phyloP scores from a whole-genome alignment of 2,113 vertebrate species.

The Uria aalge region DNA sequence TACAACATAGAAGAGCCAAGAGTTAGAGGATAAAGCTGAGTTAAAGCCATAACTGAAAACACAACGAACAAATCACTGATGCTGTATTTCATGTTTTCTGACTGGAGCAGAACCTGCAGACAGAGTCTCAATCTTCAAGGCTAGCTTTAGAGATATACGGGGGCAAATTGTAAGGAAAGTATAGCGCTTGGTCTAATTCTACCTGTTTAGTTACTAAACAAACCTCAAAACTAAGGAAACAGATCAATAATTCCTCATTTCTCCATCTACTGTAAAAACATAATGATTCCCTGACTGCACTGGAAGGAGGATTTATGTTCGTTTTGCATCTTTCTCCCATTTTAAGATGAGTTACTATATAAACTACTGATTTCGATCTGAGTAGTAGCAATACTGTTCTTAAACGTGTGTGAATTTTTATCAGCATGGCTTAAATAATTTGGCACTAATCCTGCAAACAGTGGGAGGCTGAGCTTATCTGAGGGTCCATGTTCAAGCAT shows the following conservation, averaged over 20 bases:
- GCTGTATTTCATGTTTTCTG: not conserved
- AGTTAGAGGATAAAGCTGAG: not conserved
- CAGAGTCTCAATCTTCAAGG: not conserved
- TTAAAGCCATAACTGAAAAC: not conserved
- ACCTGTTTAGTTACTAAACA: not conserved
- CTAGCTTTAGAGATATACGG: not conserved
- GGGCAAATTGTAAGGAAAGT: not conserved
- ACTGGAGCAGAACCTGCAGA: not conserved
- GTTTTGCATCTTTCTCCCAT: not conserved
- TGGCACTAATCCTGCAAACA: slow-evolving; percentile 1
- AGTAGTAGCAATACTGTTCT: not conserved
- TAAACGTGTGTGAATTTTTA: not conserved
- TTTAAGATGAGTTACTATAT: not conserved
- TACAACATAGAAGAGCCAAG: not conserved
- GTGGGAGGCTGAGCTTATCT: not conserved
- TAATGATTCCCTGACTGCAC: not conserved
- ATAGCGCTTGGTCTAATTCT: not conserved
- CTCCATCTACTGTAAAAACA: not conserved
- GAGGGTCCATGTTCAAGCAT: not conserved
- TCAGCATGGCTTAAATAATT: not conserved
- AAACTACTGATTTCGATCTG: not conserved
- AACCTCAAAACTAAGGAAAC: not conserved
- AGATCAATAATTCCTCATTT: not conserved
- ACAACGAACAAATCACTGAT: not conserved
- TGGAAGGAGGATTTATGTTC: not conserved